Evolutionary conservation across 1,140 invertebrate species (phyloP).

Genomic region (Ladona fulva): DNA sequence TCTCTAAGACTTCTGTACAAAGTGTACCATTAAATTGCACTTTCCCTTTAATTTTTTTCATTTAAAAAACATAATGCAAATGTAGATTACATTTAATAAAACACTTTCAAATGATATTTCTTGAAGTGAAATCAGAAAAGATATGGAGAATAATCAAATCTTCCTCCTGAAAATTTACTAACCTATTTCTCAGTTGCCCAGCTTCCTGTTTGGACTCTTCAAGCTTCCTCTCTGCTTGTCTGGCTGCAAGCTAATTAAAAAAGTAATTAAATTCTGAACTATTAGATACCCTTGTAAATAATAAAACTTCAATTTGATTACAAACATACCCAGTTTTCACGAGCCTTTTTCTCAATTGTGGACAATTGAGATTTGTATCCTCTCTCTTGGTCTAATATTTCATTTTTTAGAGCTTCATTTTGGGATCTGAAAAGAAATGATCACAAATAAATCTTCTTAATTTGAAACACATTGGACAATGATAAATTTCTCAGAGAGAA

Average conservation of each 20-base stretch:
- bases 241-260: slow-evolving; percentile 46
- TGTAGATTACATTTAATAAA: too few species aligned
- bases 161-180: not conserved
- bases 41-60: too few species aligned
- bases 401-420: slow-evolving; percentile 62
- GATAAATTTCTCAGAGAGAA: too few species aligned
- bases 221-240: slow-evolving; percentile 61
- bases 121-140: too few species aligned
- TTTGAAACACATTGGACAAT: too few species aligned
- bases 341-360: slow-evolving; percentile 61
- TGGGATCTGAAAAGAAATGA: slow-evolving; percentile 44
- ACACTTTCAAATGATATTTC: too few species aligned
- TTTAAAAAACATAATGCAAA: too few species aligned
- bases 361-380: slow-evolving; percentile 64
- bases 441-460: too few species aligned
- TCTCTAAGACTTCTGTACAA: too few species aligned
- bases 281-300: not conserved
- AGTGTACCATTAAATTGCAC: too few species aligned
- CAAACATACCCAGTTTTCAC: slow-evolving; percentile 58
- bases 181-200: slow-evolving; percentile 53
- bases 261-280: not conserved
- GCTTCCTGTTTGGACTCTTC: slow-evolving; percentile 68
- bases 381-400: slow-evolving; percentile 69
- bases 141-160: too few species aligned
- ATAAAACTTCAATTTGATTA: not conserved